phyloP scores from a whole-genome alignment of 2,113 vertebrate genomes.

The Hippolais icterina region DNA sequence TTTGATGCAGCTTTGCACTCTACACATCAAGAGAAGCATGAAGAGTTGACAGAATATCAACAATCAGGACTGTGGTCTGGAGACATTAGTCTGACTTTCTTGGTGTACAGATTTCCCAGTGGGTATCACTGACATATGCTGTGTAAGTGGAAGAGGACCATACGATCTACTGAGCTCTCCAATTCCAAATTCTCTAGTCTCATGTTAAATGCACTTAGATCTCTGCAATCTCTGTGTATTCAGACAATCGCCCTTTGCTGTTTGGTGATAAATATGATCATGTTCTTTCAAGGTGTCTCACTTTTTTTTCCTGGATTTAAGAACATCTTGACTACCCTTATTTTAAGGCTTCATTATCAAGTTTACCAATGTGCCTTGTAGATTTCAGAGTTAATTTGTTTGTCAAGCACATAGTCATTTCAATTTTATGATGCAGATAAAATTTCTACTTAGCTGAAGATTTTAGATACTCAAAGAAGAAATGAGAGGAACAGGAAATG shows the following conservation, averaged over 20 bases:
- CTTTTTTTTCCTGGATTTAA: background rate
- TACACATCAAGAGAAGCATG: background rate
- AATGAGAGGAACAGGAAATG: background rate
- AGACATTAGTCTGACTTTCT: background rate
- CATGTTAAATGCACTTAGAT: accelerated
- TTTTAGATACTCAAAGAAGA: background rate
- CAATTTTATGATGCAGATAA: background rate
- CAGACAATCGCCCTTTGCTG: background rate
- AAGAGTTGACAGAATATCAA: background rate
- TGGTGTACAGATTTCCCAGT: background rate
- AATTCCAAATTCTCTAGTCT: background rate
- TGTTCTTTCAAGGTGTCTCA: background rate
- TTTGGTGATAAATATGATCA: background rate
- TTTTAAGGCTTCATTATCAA: background rate
- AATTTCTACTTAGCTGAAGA: background rate
- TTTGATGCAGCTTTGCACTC: background rate
- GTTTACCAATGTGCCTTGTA: background rate
- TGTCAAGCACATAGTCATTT: background rate
- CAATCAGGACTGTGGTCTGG: background rate
- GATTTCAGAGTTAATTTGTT: background rate
- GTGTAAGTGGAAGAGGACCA: background rate
- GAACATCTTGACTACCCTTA: background rate
- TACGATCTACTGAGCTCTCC: background rate
- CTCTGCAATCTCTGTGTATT: background rate
- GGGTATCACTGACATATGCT: background rate